Evolutionary conservation across 2,113 vertebrate genomes (phyloP).

Genomic region (Empidonax traillii): DNA sequence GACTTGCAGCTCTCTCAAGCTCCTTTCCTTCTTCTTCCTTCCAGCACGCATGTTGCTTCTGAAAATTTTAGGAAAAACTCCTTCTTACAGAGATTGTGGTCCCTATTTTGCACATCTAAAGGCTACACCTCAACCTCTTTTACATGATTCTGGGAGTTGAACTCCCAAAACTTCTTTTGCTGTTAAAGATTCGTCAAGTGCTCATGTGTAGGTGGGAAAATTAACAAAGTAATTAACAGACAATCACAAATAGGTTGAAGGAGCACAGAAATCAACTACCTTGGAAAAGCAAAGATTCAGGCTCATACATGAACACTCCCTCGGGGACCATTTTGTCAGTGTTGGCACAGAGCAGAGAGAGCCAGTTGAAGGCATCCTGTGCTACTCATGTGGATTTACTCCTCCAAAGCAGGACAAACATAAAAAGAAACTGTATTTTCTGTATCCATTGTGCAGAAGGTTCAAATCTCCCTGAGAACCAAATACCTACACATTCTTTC

Average conservation of each 20-base stretch:
- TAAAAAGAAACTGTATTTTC: background rate
- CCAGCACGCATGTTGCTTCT: background rate
- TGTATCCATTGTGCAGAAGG: background rate
- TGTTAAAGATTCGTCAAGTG: background rate
- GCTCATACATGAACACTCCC: background rate
- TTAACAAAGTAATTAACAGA: background rate
- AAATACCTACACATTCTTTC: background rate
- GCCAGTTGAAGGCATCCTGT: background rate
- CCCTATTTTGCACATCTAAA: background rate
- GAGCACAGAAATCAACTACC: background rate
- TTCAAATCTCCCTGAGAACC: background rate
- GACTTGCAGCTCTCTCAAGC: background rate
- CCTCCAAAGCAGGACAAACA: background rate
- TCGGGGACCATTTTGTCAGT: background rate
- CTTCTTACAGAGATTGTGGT: background rate
- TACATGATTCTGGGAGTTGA: background rate
- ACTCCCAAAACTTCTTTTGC: background rate
- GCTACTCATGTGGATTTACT: background rate
- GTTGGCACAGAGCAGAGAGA: background rate
- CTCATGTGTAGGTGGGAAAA: background rate
- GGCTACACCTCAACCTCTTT: background rate
- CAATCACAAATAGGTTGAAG: background rate
- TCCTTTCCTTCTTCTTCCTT: background rate
- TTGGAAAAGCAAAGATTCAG: background rate
- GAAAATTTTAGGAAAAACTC: background rate